A percentile compares a stretch with the other conserved stretches of the same genome.
phyloP scores from a whole-genome alignment of 2,113 vertebrate species.

The Lampris incognitus region DNA sequence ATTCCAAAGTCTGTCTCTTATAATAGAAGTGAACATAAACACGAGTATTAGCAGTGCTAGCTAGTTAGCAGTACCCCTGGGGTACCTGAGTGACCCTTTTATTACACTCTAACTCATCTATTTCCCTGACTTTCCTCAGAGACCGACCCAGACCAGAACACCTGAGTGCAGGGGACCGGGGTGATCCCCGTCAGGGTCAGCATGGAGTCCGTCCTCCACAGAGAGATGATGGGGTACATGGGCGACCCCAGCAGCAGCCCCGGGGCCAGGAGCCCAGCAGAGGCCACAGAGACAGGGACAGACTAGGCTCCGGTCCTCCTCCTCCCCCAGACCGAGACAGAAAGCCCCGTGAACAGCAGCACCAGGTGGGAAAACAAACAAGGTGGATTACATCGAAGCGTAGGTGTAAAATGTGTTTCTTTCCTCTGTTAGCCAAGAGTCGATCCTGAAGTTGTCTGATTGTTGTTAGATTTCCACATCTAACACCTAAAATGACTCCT shows the following conservation, averaged over 20 bases:
- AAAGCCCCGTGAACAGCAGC: slow-evolving; percentile 53
- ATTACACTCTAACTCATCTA: background rate
- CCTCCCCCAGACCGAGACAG: slow-evolving; percentile 73
- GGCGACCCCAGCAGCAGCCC: slow-evolving; percentile 82
- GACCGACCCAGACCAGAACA: slow-evolving; percentile 64
- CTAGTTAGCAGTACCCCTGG: background rate
- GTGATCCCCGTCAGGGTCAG: slow-evolving; percentile 63
- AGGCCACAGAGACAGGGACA: slow-evolving; percentile 62
- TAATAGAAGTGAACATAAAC: too few species aligned
- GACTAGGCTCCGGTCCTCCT: slow-evolving; percentile 56
- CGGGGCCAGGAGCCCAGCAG: slow-evolving; percentile 84
- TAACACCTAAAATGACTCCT: too few species aligned
- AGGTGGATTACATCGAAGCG: too few species aligned
- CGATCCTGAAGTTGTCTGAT: too few species aligned
- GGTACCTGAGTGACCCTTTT: background rate
- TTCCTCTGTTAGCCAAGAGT: too few species aligned
- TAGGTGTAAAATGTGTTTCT: too few species aligned
- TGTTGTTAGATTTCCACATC: too few species aligned
- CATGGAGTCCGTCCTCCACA: slow-evolving; percentile 48
- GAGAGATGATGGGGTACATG: slow-evolving; percentile 61
- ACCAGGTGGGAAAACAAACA: slow-evolving; percentile 51
- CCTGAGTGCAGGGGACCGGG: slow-evolving; percentile 52
- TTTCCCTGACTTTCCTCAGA: slow-evolving; percentile 45
- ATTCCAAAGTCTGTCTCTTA: too few species aligned
- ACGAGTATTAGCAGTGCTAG: background rate